Base-by-base conservation (phyloP, 1,140 invertebrate species). In the Oedothorax gibbosus region DNA sequence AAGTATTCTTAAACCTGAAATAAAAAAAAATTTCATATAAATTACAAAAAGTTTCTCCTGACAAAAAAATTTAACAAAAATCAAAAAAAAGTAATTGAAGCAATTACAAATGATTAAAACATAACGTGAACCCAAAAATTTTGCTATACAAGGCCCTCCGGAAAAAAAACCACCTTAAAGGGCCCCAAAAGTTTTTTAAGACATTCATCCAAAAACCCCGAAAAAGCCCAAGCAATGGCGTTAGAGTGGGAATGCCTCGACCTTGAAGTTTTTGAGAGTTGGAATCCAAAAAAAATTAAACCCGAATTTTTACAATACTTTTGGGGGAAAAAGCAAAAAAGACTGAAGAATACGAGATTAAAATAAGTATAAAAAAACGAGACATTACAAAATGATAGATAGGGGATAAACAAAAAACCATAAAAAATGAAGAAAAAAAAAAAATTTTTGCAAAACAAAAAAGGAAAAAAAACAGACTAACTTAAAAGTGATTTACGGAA, bases 141-240 rank as follows among this genome's bases (percentile, higher is more conserved):
- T 92, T 92, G 72, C 88, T 95, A 6, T 95, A 69, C 93, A 95
- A 87, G 94, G 94, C 8, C 94, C 94, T 2, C 94, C 94, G 93
- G 93, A n/a, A 96, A 96, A 88, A 93, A 94, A 0, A 91, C 91
- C 86, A 92, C 94, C 0, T 93, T 95, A 56, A 90, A 92, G 0
- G 94, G 93, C 86, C 90, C 95, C 1, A 0, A 92, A 94, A 87
- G 91, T 94, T 54, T 86, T 90, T 60, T 66, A 87, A 88, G 85
- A 88, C 87, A 14, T 57, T 81, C 10, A 84, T 85, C 6, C 87
- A 87, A n/a, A 90, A 90, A 72, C 93, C 96, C 90, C 96, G 14
- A 15, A 95, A 94, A 88, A 94, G 95, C 0, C 95, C 95, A 50
- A 96, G 95, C 0, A 96, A 97, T 90, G 93, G 93, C 7, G 95